Evolutionary conservation across 1,140 invertebrate species (phyloP).

Genomic region (Spodoptera litura): DNA sequence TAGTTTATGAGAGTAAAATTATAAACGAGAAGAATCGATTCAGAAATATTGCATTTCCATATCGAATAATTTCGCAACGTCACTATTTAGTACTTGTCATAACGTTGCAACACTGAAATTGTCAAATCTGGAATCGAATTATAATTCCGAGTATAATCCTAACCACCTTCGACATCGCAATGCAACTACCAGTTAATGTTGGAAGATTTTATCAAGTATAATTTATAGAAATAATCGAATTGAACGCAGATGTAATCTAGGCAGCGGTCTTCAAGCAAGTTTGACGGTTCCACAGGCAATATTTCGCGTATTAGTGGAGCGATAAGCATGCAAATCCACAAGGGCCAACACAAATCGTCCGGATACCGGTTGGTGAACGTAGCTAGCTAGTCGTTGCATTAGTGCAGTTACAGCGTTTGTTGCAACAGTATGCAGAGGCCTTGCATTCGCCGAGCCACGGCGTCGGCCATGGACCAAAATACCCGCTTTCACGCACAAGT

Average conservation of each 20-base stretch:
- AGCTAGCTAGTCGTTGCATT: constrained; percentile 39
- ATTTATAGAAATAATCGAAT: constrained; percentile 21
- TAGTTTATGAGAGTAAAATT: too few relatives aligned
- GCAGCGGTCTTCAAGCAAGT: constrained; percentile 32
- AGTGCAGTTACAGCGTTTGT: constrained; percentile 67
- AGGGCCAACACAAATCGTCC: constrained; percentile 52
- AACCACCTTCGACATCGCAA: constrained; percentile 1
- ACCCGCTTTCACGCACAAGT: constrained; percentile 71
- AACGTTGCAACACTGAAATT: too few relatives aligned
- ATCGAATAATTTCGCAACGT: too few relatives aligned
- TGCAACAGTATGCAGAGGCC: constrained; percentile 76
- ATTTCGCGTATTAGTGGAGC: constrained; percentile 44
- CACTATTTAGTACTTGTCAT: too few relatives aligned
- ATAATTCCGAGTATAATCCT: too few relatives aligned
- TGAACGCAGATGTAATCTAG: constrained; percentile 19
- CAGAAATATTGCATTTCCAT: too few relatives aligned
- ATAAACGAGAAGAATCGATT: too few relatives aligned
- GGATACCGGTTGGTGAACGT: constrained; percentile 53
- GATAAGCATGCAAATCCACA: constrained; percentile 58
- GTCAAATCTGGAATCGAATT: too few relatives aligned
- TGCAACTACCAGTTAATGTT: constrained; percentile 2
- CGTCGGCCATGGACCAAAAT: constrained; percentile 80
- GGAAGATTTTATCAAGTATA: constrained; percentile 23
- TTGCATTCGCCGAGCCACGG: constrained; percentile 79
- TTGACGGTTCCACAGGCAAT: constrained; percentile 25